Percentiles rank a stretch among this genome's conserved stretches.
These are phyloP conservation scores for Lamprotornis superbus DNA, from an alignment of 2,113 vertebrate genomes.

Conservation along the genomic window DNA sequence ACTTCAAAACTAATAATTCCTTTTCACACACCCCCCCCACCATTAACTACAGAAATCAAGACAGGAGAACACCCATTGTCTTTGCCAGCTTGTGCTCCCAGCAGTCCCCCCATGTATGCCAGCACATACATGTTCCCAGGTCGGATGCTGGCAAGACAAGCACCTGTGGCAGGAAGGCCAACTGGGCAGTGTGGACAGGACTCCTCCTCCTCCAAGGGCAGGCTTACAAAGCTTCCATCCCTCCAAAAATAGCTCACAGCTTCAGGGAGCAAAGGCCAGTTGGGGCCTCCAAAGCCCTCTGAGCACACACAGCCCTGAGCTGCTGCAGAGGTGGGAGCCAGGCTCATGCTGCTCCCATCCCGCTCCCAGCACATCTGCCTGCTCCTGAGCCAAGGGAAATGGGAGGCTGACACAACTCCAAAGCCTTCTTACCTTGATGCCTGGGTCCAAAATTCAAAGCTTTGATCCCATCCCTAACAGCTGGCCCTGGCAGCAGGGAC, in stretches of 20 bases:
- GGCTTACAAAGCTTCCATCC: not conserved
- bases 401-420: not conserved
- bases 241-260: not conserved
- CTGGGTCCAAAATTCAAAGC: not conserved
- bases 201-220: not conserved
- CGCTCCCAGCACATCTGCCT: rapidly evolving
- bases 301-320: not conserved
- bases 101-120: not conserved
- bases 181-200: not conserved
- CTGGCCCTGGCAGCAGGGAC: not conserved
- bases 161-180: not conserved
- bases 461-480: not conserved
- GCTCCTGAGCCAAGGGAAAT: not conserved
- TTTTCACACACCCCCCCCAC: not conserved
- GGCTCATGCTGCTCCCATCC: not conserved
- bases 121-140: not conserved
- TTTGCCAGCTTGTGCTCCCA: not conserved
- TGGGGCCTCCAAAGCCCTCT: not conserved
- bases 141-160: not conserved
- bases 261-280: not conserved
- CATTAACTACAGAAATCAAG: not conserved
- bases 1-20: not conserved
- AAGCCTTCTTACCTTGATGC: not conserved
- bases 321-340: not conserved
- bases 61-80: not conserved